These are phyloP conservation scores for Cyaniris semiargus DNA, from an alignment of 2,888 invertebrate species.

Conservation along the genomic window DNA sequence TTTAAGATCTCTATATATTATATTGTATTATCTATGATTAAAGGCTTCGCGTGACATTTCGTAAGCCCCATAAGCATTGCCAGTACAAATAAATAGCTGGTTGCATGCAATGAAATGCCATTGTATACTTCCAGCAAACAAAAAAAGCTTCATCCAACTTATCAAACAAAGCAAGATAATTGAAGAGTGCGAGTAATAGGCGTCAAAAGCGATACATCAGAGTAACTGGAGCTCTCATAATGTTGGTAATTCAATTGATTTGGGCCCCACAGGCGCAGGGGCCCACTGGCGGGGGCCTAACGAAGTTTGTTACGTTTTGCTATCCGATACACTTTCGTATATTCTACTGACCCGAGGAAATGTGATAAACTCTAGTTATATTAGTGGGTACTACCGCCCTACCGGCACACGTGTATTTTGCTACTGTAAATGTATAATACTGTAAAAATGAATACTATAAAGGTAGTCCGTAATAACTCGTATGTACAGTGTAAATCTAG, in stretches of 20 bases:
- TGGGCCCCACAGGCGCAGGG: neutral
- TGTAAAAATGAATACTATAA: no score
- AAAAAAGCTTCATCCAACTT: neutral
- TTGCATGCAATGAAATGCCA: no score
- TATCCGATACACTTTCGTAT: conserved; percentile 73
- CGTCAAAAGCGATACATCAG: conserved; percentile 75
- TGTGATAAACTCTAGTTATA: conserved; percentile 5
- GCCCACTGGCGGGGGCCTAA: conserved; percentile 78
- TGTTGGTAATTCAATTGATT: conserved; percentile 79
- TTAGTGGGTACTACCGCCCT: neutral
- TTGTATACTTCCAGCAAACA: no score
- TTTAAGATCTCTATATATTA: no score
- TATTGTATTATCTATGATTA: no score
- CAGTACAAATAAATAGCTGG: no score
- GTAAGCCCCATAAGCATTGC: no score
- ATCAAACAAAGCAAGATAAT: neutral
- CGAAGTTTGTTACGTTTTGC: conserved; percentile 78
- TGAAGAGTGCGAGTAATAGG: conserved; percentile 55
- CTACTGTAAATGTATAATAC: no score
- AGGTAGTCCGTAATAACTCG: no score
- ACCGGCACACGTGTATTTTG: neutral
- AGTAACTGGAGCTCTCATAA: conserved; percentile 74
- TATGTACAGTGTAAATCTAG: no score
- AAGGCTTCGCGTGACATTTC: no score
- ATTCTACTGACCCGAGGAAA: conserved; percentile 57